phyloP scores from a whole-genome alignment of 2,888 invertebrate genomes.

The Hyalella azteca region DNA sequence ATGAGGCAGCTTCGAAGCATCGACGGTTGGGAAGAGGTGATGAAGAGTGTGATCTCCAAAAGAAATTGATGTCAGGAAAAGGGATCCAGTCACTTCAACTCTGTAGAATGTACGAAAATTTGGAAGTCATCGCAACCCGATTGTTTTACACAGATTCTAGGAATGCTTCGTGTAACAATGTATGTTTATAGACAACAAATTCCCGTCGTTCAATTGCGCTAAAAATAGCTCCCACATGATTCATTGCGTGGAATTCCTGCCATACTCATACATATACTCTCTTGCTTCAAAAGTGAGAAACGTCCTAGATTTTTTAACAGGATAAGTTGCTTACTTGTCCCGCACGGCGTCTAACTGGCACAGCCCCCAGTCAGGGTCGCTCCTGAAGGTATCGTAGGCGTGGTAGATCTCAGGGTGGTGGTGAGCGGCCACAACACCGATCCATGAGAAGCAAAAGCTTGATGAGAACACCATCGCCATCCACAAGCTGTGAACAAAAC shows the following conservation, averaged over 20 bases:
- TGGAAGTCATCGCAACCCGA: too few species aligned
- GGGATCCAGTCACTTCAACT: conserved; percentile 69
- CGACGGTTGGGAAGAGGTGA: conserved; percentile 81
- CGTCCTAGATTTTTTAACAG: not conserved
- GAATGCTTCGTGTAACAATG: too few species aligned
- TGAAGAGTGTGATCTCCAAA: conserved; percentile 82
- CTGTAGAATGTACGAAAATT: conserved; percentile 61
- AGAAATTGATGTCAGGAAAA: conserved; percentile 73
- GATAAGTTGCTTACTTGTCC: conserved; percentile 64
- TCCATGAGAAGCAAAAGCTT: conserved; percentile 65
- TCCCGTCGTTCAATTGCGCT: not conserved
- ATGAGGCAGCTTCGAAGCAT: conserved; percentile 72
- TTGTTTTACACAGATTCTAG: too few species aligned
- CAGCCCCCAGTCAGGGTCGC: conserved; percentile 76
- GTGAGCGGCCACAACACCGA: conserved; percentile 78
- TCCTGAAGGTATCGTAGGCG: conserved; percentile 75
- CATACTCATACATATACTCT: not conserved
- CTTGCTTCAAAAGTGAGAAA: not conserved
- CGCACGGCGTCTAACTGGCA: conserved; percentile 76
- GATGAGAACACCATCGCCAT: conserved; percentile 52
- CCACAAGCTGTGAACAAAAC: conserved; percentile 59
- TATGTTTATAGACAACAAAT: not conserved
- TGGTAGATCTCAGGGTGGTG: conserved; percentile 81
- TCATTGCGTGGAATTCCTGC: not conserved
- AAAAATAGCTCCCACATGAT: not conserved